Percentiles rank a stretch among this genome's conserved stretches.
Conservation (phyloP, 2,888 invertebrate genomes). For the Drosophila pseudotalamancana region DNA sequence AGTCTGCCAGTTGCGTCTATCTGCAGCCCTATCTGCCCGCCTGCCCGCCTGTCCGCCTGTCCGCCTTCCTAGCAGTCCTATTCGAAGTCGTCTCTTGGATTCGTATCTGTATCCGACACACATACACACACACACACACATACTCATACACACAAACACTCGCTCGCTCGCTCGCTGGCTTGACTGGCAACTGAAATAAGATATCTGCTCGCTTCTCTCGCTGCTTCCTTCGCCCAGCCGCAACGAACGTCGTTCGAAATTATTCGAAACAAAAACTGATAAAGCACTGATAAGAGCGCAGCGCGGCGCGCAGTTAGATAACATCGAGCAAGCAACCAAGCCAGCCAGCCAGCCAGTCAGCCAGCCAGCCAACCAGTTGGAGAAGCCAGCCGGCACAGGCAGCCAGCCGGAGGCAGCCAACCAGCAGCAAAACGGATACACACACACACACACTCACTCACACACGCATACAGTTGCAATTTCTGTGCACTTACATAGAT, state of each 20-base stretch:
- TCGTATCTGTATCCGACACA: slow-evolving; percentile 64
- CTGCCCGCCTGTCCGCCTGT: slow-evolving; percentile 37
- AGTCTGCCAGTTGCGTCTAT: slow-evolving; percentile 68
- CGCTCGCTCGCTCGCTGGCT: slow-evolving; percentile 37
- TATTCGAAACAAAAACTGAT: slow-evolving; percentile 82
- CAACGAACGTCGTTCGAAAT: slow-evolving; percentile 67
- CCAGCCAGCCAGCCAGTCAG: slow-evolving; percentile 32
- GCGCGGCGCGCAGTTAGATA: slow-evolving; percentile 83
- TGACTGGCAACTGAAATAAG: slow-evolving; percentile 76
- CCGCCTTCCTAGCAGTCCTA: slow-evolving; percentile 29
- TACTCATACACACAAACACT: slow-evolving; percentile 2
- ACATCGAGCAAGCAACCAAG: slow-evolving; percentile 69
- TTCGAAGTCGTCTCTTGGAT: slow-evolving; percentile 49
- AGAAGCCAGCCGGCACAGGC: slow-evolving; percentile 44
- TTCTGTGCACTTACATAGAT: slow-evolving; percentile 65
- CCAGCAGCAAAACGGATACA: slow-evolving; percentile 76
- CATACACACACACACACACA: slow-evolving; percentile 16
- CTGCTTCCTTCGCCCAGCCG: slow-evolving; percentile 58
- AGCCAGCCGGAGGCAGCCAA: slow-evolving; percentile 50
- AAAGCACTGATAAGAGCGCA: slow-evolving; percentile 83
- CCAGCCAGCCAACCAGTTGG: slow-evolving; percentile 51
- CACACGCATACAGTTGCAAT: slow-evolving; percentile 45
- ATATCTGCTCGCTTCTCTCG: slow-evolving; percentile 60
- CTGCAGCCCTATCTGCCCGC: slow-evolving; percentile 41
- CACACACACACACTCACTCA: slow-evolving; percentile 43